These are phyloP conservation scores for Paragorgia papillata DNA, from an alignment of 92 coral and sea anemone genomes.

Conservation along the genomic window DNA sequence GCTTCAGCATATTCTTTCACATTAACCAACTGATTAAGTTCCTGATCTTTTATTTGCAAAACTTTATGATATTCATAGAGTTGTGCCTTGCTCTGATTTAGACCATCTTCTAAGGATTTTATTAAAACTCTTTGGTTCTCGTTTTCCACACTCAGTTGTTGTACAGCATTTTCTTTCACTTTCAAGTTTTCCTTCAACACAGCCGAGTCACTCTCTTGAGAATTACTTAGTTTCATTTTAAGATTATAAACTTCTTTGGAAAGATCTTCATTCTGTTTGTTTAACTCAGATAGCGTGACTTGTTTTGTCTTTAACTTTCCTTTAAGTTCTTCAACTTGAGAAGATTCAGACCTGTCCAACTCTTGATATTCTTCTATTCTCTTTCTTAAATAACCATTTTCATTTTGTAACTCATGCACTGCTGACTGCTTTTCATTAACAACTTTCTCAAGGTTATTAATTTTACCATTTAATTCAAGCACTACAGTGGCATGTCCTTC, in stretches of 20 bases:
- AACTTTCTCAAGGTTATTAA: conserved; percentile 71
- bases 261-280: conserved; percentile 62
- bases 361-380: conserved; percentile 63
- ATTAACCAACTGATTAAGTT: conserved; percentile 18
- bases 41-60: conserved; percentile 28
- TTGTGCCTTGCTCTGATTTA: conserved; percentile 22
- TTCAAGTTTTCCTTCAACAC: conserved; percentile 76
- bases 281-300: conserved; percentile 68
- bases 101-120: conserved; percentile 34
- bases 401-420: conserved; percentile 81
- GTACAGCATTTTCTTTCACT: conserved; percentile 74
- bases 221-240: conserved; percentile 52
- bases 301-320: conserved; percentile 69
- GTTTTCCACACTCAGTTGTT: conserved; percentile 77
- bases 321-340: conserved; percentile 70
- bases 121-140: conserved; percentile 66
- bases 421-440: conserved; percentile 72
- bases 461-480: conserved; percentile 72
- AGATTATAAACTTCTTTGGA: conserved; percentile 67
- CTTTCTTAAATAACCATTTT: conserved; percentile 75
- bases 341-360: conserved; percentile 58
- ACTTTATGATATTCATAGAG: conserved; percentile 2
- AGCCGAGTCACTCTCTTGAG: conserved; percentile 46
- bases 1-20: not conserved
- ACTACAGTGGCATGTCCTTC: conserved; percentile 79